These are phyloP conservation scores for Muscicapa striata DNA, from an alignment of 2,797 vertebrate species.

Conservation along the genomic window DNA sequence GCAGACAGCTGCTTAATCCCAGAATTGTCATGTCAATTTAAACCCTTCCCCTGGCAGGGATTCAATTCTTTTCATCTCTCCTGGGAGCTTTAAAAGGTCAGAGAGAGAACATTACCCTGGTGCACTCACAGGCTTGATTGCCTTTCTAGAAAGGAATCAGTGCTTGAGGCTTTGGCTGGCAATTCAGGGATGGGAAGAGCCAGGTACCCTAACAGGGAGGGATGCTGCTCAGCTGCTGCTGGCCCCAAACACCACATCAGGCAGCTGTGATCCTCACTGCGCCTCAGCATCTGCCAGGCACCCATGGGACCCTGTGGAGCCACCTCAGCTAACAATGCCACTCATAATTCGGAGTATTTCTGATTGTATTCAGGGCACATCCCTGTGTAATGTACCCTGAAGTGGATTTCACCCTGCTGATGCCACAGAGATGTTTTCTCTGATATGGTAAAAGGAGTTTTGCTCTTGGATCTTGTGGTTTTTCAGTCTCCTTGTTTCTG, in stretches of 20 bases:
- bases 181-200: background rate
- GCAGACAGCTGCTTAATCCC: constrained; percentile 46
- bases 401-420: background rate
- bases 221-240: background rate
- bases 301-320: accelerated
- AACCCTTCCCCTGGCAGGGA: constrained; percentile 29
- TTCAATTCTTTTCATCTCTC: constrained; percentile 57
- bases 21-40: constrained; percentile 57
- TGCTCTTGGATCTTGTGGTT: background rate
- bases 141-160: background rate
- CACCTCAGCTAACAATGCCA: accelerated
- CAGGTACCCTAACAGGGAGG: accelerated
- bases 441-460: background rate
- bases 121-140: background rate
- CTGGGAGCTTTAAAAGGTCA: constrained; percentile 60
- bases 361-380: background rate
- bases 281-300: background rate
- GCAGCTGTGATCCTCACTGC: accelerated
- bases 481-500: background rate
- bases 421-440: background rate
- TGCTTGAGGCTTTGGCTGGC: background rate
- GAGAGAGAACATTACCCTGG: constrained; percentile 39
- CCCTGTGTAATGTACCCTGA: accelerated
- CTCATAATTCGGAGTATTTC: accelerated
- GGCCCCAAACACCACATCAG: accelerated